These are phyloP conservation scores for Nautilus pompilius DNA, from an alignment of 1,140 invertebrate genomes.

Conservation along the genomic window DNA sequence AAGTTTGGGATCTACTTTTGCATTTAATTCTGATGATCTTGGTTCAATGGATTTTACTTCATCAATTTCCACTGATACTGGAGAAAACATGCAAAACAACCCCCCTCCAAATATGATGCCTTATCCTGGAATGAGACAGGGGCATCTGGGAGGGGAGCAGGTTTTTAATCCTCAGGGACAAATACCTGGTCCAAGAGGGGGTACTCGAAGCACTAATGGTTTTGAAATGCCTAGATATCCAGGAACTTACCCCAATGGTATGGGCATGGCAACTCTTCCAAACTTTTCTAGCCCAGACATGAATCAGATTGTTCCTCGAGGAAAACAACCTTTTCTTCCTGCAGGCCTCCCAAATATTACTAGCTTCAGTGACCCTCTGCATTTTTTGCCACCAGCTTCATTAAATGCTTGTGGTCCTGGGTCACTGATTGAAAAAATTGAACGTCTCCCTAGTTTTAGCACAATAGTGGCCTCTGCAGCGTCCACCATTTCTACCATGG, in stretches of 20 bases:
- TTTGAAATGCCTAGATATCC: conserved; percentile 13
- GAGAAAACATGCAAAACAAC: not conserved
- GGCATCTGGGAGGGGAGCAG: not conserved
- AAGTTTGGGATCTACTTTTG: not conserved
- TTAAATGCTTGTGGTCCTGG: not conserved
- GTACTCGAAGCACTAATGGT: not conserved
- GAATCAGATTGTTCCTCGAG: not conserved
- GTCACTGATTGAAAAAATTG: conserved; percentile 7
- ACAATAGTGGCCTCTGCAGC: conserved; percentile 15
- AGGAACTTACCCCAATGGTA: not conserved
- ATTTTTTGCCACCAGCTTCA: not conserved
- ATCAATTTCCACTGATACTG: not conserved
- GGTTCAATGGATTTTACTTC: not conserved
- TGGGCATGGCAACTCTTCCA: not conserved
- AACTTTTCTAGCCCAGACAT: not conserved
- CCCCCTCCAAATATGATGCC: not conserved
- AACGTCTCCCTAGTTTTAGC: conserved; percentile 20
- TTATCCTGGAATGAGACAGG: not conserved
- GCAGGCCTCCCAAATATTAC: not conserved
- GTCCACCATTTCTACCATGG: not conserved
- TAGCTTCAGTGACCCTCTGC: not conserved
- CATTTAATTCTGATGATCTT: not conserved
- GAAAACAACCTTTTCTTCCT: not conserved
- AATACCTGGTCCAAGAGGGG: not conserved
- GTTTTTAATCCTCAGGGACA: conserved; percentile 1